Base-by-base conservation (phyloP, 2,888 invertebrate genomes). In the Drosophila nr. perissopoda region DNA sequence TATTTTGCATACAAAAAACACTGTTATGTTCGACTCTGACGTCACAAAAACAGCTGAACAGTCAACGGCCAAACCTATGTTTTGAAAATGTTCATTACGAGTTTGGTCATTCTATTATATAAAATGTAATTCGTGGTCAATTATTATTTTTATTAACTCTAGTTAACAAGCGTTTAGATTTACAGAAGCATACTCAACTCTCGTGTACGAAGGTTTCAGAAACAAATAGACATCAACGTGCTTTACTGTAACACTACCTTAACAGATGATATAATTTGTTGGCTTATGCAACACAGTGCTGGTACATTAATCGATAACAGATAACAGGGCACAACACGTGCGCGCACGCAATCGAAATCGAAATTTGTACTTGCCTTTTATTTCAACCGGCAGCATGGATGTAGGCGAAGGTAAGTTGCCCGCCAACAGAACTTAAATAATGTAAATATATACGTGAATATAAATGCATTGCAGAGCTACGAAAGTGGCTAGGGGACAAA, bases 401-500 rank as follows among this genome's bases (percentile, higher is more conserved):
- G 53, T 82, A 13, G 88, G 82, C 66, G 83, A 84, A 49, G 88
- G 83, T 87, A 59, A 68, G 59, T 29, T 11, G 13, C 18, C 2
- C 18, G 38, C 31, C 21, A 56, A 11, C 6, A 34, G 1, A 16
- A 33, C n/a, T 11, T 18, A n/a, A 31, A 18, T 25, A 46, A 25
- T 46, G 21, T 46, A 2, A 25, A 18, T 25, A 29, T 13, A 34
- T 29, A 52, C 52, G 4, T 6, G 7, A 29, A 42, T 29, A 8
- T 21, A 38, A 38, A 29, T 31, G 27, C n/a, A 51, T 70, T 72
- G 4, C 53, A 93, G 93, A 92, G 81, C 88, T 93, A 46, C 78
- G 69, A 27, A 78, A 82, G 61, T 93, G 93, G 93, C 81, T 93
- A 34, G 75, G 82, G 10, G 86, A 93, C 4, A 49, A 78, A 2